Evolutionary conservation across 64 coral and sea anemone genomes (phyloP).

Genomic region (Anthopleura sola): DNA sequence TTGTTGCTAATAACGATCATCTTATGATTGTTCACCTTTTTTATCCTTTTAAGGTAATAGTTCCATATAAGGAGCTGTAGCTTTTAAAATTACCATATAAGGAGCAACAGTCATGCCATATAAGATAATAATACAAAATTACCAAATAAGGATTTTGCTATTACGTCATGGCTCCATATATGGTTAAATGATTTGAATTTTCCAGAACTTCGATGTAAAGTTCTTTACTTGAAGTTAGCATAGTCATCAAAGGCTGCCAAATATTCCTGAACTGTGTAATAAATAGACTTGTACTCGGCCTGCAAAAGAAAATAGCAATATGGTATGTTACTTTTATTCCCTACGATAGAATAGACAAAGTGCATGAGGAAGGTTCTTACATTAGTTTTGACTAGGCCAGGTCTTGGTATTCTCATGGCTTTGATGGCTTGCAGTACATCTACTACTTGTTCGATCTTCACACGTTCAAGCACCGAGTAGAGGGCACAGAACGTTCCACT

Average conservation of each 20-base stretch:
- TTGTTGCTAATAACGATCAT: neutral
- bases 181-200: neutral
- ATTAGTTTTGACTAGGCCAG: constrained; percentile 69
- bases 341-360: neutral
- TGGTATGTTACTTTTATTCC: too few species aligned
- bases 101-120: neutral
- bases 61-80: neutral
- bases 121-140: neutral
- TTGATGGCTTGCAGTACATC: constrained; percentile 88
- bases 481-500: constrained; percentile 88
- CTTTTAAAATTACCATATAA: neutral
- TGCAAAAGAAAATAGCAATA: neutral
- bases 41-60: neutral
- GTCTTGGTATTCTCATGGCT: constrained; percentile 85
- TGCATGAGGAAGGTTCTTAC: constrained; percentile 18
- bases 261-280: constrained; percentile 80
- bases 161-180: neutral
- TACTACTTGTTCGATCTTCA: constrained; percentile 88
- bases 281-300: constrained; percentile 84
- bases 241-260: constrained; percentile 91
- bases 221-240: constrained; percentile 82
- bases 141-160: neutral
- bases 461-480: constrained; percentile 78
- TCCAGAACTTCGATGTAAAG: neutral
- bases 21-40: neutral